Evolutionary conservation across 2,113 vertebrate genomes (phyloP), one percentile per base, ranked within the genome.

Genomic region (Anguilla rostrata): DNA sequence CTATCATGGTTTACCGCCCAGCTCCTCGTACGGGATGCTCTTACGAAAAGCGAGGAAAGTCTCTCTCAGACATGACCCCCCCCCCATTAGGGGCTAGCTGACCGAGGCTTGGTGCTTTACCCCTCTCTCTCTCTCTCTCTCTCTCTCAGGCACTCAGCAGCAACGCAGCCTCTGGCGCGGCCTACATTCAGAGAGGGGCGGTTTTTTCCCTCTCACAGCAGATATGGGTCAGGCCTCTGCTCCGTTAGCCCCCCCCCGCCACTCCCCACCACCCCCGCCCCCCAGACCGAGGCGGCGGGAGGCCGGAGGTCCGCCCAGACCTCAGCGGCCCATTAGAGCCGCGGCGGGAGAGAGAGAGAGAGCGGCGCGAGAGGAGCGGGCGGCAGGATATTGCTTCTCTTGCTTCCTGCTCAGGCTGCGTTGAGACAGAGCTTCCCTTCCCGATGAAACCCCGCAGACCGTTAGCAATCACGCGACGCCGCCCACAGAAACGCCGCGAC

Each of bases 191-290:
- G n/a, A 60, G 53, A 39, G 39, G 82, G 63, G 29, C 53, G 16
- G 16, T 39, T 57, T 63, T 49, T 60, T 6, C 60, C 26, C 53
- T 34, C 20, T 34, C 26, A 11, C n/a, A 56, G 53, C 82, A 83
- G 26, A 83, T 83, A 57, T 83, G 46, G 82, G 82, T 83, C 82
- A 83, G 46, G n/a, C 49, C 15, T 46, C 46, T 29, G 82, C 11
- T 57, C 49, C 9, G 63, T 22, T 7, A 9, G 20, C 22, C 22
- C 26, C 3, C 14, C 2, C 57, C 57, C 14, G n/a, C n/a, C n/a
- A 34, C 34, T 6, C 57, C 14, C 57, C 14, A 1, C 81, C 81
- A 3, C 57, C 14, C 57, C 14, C 0, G 49, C 81, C 26, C 22
- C 53, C 1, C 82, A 60, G n/a, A 34, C 34, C 18, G 7, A 66